phyloP scores from a whole-genome alignment of 2,797 vertebrate genomes.

The Parauchenoglanis ngamensis region DNA sequence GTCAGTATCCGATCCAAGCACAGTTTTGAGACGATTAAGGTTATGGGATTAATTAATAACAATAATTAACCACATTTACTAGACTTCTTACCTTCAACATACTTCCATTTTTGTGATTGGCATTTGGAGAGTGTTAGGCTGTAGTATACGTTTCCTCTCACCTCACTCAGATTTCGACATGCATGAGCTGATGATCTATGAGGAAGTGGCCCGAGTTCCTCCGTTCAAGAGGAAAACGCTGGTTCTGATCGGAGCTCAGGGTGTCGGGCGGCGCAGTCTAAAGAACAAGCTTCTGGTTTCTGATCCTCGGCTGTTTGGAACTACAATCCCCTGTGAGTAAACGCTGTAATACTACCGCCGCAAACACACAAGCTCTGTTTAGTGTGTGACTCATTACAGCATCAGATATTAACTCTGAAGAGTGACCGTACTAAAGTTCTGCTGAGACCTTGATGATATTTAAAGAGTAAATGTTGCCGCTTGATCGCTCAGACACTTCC shows the following conservation, averaged over 20 bases:
- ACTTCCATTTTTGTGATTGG: neutral
- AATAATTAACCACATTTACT: no score
- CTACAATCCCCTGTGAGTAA: conserved; percentile 90
- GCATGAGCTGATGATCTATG: conserved; percentile 93
- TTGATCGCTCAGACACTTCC: conserved; percentile 77
- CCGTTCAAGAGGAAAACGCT: conserved; percentile 94
- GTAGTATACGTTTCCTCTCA: neutral
- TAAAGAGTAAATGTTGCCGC: neutral
- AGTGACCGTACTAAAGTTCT: neutral
- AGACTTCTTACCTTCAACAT: no score
- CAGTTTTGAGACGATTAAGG: neutral
- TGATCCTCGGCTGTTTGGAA: conserved; percentile 87
- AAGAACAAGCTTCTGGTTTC: conserved; percentile 91
- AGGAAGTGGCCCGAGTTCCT: conserved; percentile 93
- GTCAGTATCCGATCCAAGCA: neutral
- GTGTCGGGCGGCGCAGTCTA: conserved; percentile 90
- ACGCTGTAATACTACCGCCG: neutral
- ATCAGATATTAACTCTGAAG: neutral
- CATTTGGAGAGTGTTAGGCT: neutral
- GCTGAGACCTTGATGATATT: neutral
- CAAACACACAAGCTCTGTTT: neutral
- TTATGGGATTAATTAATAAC: neutral
- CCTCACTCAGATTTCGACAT: conserved; percentile 88
- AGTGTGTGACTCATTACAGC: neutral
- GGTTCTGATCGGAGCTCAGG: conserved; percentile 92